Percentiles rank a stretch among this genome's conserved stretches.
Conservation (phyloP, 2,797 vertebrate genomes). For the Dryobates pubescens region DNA sequence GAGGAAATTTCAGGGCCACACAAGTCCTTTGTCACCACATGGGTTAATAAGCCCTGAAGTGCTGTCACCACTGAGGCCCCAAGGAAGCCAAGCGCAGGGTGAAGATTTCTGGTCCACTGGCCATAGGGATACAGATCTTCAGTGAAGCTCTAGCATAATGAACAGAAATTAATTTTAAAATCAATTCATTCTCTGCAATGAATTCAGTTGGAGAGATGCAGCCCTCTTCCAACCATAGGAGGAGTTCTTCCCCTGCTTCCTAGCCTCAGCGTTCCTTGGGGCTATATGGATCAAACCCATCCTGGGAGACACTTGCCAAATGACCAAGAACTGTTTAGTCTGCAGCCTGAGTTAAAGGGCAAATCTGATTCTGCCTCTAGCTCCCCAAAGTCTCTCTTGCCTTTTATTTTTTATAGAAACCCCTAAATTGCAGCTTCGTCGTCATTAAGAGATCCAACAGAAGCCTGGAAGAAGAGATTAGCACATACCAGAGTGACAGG, state of each 20-base stretch:
- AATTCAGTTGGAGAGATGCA: rapidly evolving
- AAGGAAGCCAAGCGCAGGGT: neutral
- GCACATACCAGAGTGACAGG: conserved; percentile 48
- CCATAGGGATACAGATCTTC: neutral
- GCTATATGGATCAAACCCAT: neutral
- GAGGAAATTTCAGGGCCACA: neutral
- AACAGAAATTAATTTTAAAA: neutral
- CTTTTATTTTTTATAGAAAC: neutral
- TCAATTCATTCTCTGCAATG: neutral
- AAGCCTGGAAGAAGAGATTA: conserved; percentile 63
- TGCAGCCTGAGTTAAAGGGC: neutral
- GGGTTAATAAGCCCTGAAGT: neutral
- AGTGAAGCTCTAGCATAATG: neutral
- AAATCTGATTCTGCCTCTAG: neutral
- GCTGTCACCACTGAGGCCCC: neutral
- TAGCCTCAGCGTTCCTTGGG: neutral
- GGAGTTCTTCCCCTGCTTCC: neutral
- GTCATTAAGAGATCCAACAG: conserved; percentile 46
- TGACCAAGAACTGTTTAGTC: neutral
- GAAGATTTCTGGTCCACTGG: conserved; percentile 16
- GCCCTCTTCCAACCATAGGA: neutral
- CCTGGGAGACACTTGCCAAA: neutral
- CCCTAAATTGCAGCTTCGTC: neutral
- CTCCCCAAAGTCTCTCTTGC: neutral
- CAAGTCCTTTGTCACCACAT: rapidly evolving